A percentile compares a stretch with the other conserved stretches of the same genome.
Evolutionary conservation across 2,888 invertebrate genomes (phyloP).

Genomic region (Dastarcus helophoroides): DNA sequence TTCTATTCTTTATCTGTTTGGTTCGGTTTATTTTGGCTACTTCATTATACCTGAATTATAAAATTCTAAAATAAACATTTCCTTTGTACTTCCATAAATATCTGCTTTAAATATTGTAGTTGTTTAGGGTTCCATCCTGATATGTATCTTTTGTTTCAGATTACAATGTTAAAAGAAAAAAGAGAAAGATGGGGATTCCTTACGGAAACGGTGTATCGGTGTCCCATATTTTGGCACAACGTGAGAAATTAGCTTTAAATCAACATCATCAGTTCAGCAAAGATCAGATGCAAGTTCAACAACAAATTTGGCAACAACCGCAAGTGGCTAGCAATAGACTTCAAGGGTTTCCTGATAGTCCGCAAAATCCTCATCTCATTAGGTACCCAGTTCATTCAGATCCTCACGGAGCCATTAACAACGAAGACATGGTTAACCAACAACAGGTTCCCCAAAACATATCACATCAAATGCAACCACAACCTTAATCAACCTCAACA

Average conservation of each 20-base stretch:
- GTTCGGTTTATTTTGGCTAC: no score
- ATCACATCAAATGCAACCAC: constrained; percentile 16
- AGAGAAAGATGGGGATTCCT: constrained; percentile 48
- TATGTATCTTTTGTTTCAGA: constrained; percentile 35
- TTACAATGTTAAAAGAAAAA: constrained; percentile 49
- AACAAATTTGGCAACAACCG: constrained; percentile 31
- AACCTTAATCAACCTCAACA: constrained; percentile 13
- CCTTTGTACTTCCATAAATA: no score
- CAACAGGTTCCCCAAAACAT: constrained; percentile 16
- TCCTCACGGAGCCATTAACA: constrained; percentile 3
- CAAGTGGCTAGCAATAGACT: constrained; percentile 17
- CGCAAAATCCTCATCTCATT: constrained; percentile 1
- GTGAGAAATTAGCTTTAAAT: constrained; percentile 49
- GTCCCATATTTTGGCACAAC: constrained; percentile 54
- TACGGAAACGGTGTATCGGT: constrained; percentile 47
- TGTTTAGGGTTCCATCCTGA: no score
- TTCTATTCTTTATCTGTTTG: no score
- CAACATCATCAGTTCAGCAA: no score
- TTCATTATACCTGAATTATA: no score
- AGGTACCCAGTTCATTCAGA: constrained; percentile 7
- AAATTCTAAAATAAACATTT: no score
- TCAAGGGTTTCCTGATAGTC: constrained; percentile 8
- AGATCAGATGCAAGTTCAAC: constrained; percentile 24
- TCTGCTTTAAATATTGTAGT: no score
- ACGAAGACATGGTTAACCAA: constrained; percentile 6